Base-by-base conservation (phyloP, 2,797 vertebrate genomes). In the Pagetopsis macropterus region DNA sequence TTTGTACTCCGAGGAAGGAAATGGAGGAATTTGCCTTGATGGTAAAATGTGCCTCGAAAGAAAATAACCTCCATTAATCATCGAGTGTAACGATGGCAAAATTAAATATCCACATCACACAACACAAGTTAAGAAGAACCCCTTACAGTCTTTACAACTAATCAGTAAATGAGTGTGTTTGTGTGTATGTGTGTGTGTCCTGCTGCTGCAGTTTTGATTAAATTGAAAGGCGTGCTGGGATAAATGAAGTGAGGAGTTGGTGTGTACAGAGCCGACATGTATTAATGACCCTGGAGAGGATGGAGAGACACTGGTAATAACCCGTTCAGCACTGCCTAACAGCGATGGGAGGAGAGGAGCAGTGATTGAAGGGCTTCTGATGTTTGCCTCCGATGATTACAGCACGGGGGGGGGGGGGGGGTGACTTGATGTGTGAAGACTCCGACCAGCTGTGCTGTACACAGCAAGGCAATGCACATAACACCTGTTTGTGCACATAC, bases 191-290 rank as follows among this genome's bases (percentile, higher is more conserved):
- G 59, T 43, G 33, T 41, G 54, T 65, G 68, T 66, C 61, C 55
- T 66, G 58, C 65, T 90, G 92, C 89, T 87, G 89, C 88, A 91
- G 94, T 93, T 89, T 93, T 94, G 94, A 95, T 95, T 94, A 94
- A 94, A 95, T 90, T 62, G 37, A 93, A 93, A 93, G 92, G 87
- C 84, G 79, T 84, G 86, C 81, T 78, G 85, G 91, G 93, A 93
- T 91, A 92, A 94, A 94, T 89, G 93, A 93, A 94, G 94, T 85
- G 9, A 88, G 88, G 91, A 89, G 89, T 89, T 84, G 90, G 93
- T 89, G 90, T 94, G 93, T 79, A 73, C 4, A 88, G 81, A 59
- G 78, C 88, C 88, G 93, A 93, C 76, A 83, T 89, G 87, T 88
- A 93, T 91, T 91, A 91, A 94, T 75, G 71, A 86, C 75, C 62